A percentile compares a stretch with the other conserved stretches of the same genome.
phyloP scores from a whole-genome alignment of 1,140 invertebrate species.

The Bilobella aurantiaca region DNA sequence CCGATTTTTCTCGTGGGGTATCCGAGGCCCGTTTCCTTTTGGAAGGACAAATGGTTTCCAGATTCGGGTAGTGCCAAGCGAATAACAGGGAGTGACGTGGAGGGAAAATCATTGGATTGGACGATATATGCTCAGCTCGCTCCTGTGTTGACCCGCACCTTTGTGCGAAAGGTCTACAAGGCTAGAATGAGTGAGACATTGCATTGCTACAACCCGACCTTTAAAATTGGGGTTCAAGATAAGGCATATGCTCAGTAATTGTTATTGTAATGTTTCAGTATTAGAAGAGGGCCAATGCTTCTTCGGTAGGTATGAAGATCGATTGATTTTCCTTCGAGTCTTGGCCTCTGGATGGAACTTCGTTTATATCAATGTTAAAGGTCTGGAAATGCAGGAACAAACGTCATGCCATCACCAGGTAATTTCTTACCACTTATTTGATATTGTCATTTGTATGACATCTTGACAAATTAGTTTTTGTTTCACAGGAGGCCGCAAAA shows the following conservation, averaged over 20 bases:
- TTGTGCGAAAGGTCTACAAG: conserved; percentile 19
- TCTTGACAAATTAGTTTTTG: neutral
- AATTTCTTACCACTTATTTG: neutral
- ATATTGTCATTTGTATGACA: neutral
- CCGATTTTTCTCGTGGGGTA: conserved; percentile 28
- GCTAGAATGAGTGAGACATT: conserved; percentile 13
- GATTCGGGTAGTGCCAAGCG: too few relatives aligned
- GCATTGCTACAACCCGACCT: neutral
- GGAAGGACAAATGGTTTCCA: conserved; percentile 26
- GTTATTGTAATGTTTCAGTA: conserved; percentile 13
- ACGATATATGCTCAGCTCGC: conserved; percentile 27
- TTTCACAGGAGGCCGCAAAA: conserved; percentile 18
- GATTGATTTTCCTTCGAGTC: conserved; percentile 29
- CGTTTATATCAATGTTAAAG: conserved; percentile 28
- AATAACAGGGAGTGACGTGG: conserved; percentile 16
- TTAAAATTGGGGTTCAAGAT: too few relatives aligned
- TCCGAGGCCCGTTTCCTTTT: conserved; percentile 28
- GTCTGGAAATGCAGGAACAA: conserved; percentile 34
- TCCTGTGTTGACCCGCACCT: conserved; percentile 1
- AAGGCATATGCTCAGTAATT: too few relatives aligned
- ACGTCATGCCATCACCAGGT: conserved; percentile 35
- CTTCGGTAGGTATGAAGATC: conserved; percentile 28
- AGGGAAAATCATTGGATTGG: conserved; percentile 21
- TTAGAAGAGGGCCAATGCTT: conserved; percentile 23
- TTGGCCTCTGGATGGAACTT: conserved; percentile 27